Percentiles rank a stretch among this genome's conserved stretches.
Evolutionary conservation across 2,113 vertebrate genomes (phyloP).

Genomic region (Hippopotamus amphibius): DNA sequence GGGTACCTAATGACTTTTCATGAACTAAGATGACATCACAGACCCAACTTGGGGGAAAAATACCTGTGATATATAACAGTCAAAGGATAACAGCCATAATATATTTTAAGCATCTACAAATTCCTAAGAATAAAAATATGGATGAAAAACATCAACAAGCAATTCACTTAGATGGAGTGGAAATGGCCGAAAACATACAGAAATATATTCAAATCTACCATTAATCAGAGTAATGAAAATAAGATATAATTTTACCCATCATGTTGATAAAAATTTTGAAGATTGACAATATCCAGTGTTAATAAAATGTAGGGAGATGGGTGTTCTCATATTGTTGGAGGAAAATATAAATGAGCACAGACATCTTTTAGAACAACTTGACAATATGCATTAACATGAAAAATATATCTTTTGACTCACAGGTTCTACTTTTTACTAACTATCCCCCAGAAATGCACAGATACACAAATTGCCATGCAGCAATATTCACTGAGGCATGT

Average conservation of each 20-base stretch:
- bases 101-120: background rate
- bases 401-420: constrained; percentile 9
- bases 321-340: background rate
- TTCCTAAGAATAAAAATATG: constrained; percentile 40
- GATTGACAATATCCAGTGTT: background rate
- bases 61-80: background rate
- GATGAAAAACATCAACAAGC: background rate
- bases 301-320: background rate
- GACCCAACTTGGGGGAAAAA: background rate
- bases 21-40: background rate
- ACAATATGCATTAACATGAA: background rate
- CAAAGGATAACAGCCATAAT: background rate
- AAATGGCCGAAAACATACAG: background rate
- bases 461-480: background rate
- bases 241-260: background rate
- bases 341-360: background rate
- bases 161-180: background rate
- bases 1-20: background rate
- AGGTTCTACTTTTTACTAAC: background rate
- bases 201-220: background rate
- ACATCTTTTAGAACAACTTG: background rate
- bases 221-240: constrained; percentile 34
- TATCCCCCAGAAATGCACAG: background rate
- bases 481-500: background rate
- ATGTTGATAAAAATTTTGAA: background rate